Base-by-base conservation (phyloP, 2,113 vertebrate species). In the Zosterops pallidus region DNA sequence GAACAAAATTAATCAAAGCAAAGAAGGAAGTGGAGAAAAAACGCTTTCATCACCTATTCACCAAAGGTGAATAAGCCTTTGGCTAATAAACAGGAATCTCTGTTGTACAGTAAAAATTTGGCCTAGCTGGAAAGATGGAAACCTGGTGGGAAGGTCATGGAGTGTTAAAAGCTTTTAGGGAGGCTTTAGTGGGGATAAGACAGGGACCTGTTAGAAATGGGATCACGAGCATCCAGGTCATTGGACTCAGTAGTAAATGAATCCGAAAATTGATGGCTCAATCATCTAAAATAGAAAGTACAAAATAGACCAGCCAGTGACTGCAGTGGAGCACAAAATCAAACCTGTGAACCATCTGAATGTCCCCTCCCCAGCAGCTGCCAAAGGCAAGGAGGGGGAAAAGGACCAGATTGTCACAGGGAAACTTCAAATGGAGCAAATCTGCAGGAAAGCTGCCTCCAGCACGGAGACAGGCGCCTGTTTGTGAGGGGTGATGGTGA, bases 1-100 rank as follows among this genome's bases (percentile, higher is more conserved):
- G 89, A 95, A 79, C 37, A 89, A 92, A 95, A 94, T 92, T 89
- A 96, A 95, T 91, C 86, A 95, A 95, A 96, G 96, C 62, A 89
- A 65, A 20, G 77, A 92, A 95, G 89, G 93, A 97, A 96, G 83
- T 35, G 39, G 74, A 82, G 55, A 87, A 85, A 87, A 87, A 89
- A 64, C 23, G 77, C 89, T 95, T 89, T 95, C 74, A 76, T 87
- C 89, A 41, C 64, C 60, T 67, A 35, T 28, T 79, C 76, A 81
- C 60, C 79, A 70, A 86, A 93, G 83, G n/a, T 55, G 39, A 39
- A 39, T 39, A 39, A 67, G 60, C 35, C 59, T 68, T 64, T 74
- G 89, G 79, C 42, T 83, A 77, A 83, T 89, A 83, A 88, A 86
- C 47, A 80, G 55, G 68, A 90, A 67, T 70, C 39, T 20, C 49